These are phyloP conservation scores for Apaloderma vittatum DNA, from an alignment of 2,113 vertebrate species.

Conservation along the genomic window DNA sequence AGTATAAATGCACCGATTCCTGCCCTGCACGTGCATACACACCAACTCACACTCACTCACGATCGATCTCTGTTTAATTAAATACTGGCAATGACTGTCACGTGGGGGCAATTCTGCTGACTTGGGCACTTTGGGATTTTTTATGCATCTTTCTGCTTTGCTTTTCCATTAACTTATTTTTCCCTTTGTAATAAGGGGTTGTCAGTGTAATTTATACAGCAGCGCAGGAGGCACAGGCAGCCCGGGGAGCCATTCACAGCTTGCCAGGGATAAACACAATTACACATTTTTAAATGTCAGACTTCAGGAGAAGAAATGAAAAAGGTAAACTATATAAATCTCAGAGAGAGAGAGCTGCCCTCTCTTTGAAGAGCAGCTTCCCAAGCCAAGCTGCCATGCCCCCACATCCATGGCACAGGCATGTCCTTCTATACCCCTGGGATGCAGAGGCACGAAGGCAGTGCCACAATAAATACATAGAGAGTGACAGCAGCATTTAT, in stretches of 20 bases:
- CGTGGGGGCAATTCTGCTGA: constrained; percentile 68
- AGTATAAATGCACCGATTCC: not conserved
- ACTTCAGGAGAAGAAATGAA: constrained; percentile 55
- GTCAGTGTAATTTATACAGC: constrained; percentile 72
- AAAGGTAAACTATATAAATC: constrained; percentile 69
- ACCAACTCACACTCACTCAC: constrained; percentile 27
- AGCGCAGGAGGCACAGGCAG: constrained; percentile 58
- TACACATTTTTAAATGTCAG: constrained; percentile 76
- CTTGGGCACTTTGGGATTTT: constrained; percentile 63
- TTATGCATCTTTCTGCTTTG: constrained; percentile 72
- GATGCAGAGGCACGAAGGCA: not conserved
- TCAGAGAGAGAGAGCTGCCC: not conserved
- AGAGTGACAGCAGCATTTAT: not conserved
- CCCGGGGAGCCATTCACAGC: constrained; percentile 68
- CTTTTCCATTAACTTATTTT: constrained; percentile 78
- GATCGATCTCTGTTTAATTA: constrained; percentile 74
- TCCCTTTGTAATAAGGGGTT: constrained; percentile 75
- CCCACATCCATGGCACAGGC: not conserved
- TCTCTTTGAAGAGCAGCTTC: not conserved
- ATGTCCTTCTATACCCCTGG: not conserved
- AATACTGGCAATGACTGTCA: constrained; percentile 60
- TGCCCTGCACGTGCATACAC: not conserved
- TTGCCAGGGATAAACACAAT: constrained; percentile 75
- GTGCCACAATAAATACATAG: not conserved
- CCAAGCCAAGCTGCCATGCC: not conserved